A percentile compares a stretch with the other conserved stretches of the same genome.
These are phyloP conservation scores for Pithecia hirsuta DNA, from an alignment of 2,797 vertebrate species.

Conservation along the genomic window DNA sequence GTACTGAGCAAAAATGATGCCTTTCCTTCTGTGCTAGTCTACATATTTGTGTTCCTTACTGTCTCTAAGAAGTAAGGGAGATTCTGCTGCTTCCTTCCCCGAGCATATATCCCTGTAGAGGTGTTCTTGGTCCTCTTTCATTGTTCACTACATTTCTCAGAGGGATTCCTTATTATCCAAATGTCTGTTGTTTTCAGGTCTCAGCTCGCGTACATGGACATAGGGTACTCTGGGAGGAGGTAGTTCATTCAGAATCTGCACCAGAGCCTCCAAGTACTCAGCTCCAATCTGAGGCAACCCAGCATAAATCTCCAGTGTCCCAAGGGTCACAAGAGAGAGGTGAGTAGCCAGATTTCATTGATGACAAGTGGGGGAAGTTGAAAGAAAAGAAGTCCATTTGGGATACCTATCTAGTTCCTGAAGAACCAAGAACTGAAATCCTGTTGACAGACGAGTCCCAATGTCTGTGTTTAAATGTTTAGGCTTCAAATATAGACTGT, in stretches of 20 bases:
- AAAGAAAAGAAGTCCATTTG: neutral
- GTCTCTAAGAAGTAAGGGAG: neutral
- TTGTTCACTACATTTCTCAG: neutral
- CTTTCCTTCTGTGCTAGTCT: neutral
- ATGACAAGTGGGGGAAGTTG: neutral
- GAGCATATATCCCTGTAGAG: neutral
- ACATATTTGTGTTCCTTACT: neutral
- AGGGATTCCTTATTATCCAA: neutral
- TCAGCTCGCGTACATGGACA: constrained; percentile 43
- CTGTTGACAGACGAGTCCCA: neutral
- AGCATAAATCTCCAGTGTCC: neutral
- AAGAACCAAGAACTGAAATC: neutral
- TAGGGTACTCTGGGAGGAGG: constrained; percentile 61
- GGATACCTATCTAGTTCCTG: neutral
- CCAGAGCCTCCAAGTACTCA: neutral
- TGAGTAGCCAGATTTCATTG: constrained; percentile 24
- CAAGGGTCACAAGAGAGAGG: constrained; percentile 41
- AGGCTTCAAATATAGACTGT: neutral
- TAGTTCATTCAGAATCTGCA: neutral
- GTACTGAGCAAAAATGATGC: neutral
- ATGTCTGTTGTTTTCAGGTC: constrained; percentile 45
- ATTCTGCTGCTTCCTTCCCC: neutral
- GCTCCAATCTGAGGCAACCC: neutral
- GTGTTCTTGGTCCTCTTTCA: neutral
- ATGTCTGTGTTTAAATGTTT: neutral